Conservation (phyloP, 2,888 invertebrate species). For the Hydropsyche betteni region DNA sequence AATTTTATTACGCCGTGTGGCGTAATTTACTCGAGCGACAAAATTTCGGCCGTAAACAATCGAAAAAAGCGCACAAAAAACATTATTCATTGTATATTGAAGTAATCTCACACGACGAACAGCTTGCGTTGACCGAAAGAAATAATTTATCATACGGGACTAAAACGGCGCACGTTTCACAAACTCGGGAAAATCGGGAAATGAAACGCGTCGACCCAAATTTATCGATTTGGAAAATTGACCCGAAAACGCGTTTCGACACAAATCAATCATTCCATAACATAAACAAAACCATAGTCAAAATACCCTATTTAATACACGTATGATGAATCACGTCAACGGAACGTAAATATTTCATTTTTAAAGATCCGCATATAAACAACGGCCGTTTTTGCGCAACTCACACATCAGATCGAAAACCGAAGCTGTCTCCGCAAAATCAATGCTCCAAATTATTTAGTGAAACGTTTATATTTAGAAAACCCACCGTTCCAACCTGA, state of each 20-base stretch:
- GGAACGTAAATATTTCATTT: no score
- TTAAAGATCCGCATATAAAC: no score
- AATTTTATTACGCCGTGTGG: no score
- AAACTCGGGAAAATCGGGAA: no score
- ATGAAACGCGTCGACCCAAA: conserved; percentile 12
- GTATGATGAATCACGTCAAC: not conserved
- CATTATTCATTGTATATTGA: not conserved
- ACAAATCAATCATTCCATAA: not conserved
- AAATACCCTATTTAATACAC: not conserved
- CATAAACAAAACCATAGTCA: not conserved
- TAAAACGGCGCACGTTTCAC: not conserved
- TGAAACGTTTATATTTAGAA: conserved; percentile 14
- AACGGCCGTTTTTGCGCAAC: not conserved
- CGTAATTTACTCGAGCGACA: no score
- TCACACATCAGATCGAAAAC: not conserved
- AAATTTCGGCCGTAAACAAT: no score
- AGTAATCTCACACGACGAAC: not conserved
- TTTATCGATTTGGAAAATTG: conserved; percentile 18
- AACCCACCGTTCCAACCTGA: conserved; percentile 17
- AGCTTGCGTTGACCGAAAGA: not conserved
- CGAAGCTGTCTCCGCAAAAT: conserved; percentile 7
- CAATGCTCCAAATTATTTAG: conserved; percentile 14
- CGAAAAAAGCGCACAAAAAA: no score
- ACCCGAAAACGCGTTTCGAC: conserved; percentile 8
- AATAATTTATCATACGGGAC: not conserved